phyloP scores from a whole-genome alignment of 2,888 invertebrate genomes.

The Leuctra nigra region DNA sequence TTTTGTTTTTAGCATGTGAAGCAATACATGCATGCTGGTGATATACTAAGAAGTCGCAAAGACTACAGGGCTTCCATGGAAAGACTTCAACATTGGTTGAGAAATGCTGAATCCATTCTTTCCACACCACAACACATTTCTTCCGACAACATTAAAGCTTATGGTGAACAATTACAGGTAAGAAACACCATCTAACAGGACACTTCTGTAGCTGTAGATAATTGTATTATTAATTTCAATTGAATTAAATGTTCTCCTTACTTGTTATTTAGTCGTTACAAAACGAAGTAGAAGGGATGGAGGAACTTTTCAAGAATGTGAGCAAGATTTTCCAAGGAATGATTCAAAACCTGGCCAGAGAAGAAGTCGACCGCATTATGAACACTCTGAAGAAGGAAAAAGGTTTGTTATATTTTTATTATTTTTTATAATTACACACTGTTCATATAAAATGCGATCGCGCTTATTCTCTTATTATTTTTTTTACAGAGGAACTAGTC shows the following conservation, averaged over 20 bases:
- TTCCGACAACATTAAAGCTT: slow-evolving; percentile 70
- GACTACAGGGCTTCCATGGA: slow-evolving; percentile 70
- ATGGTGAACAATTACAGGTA: slow-evolving; percentile 64
- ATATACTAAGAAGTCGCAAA: slow-evolving; percentile 72
- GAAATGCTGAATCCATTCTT: slow-evolving; percentile 64
- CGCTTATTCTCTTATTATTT: not conserved
- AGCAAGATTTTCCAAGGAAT: slow-evolving; percentile 88
- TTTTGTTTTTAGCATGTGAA: slow-evolving; percentile 67
- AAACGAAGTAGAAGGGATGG: slow-evolving; percentile 76
- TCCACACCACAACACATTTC: slow-evolving; percentile 64
- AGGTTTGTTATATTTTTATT: slow-evolving; percentile 30
- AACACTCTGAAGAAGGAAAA: slow-evolving; percentile 79
- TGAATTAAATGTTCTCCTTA: slow-evolving; percentile 24
- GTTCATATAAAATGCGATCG: not conserved
- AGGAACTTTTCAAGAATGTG: slow-evolving; percentile 82
- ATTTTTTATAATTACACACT: too few relatives aligned
- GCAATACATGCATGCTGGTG: slow-evolving; percentile 84
- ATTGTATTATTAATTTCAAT: not conserved
- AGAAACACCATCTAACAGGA: not conserved
- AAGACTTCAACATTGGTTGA: slow-evolving; percentile 71
- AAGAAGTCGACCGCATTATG: slow-evolving; percentile 89
- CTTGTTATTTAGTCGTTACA: slow-evolving; percentile 53
- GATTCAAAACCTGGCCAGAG: slow-evolving; percentile 81
- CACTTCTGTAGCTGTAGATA: not conserved
- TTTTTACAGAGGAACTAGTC: slow-evolving; percentile 62